Evolutionary conservation across 2,888 invertebrate species (phyloP).

Genomic region (Sinodicranocentrus sp.): DNA sequence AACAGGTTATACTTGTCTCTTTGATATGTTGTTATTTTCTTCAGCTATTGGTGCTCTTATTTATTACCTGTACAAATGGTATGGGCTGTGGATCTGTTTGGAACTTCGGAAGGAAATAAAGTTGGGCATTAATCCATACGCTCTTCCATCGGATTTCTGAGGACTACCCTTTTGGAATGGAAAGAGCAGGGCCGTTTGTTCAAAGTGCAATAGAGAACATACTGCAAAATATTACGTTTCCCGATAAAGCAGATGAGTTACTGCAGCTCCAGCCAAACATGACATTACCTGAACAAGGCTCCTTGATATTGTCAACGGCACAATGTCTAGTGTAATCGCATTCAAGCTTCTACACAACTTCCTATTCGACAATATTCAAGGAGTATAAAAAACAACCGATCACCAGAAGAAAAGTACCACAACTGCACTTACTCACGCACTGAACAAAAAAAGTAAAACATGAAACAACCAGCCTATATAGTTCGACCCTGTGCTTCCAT

Average conservation of each 20-base stretch:
- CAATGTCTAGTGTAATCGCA: too few species aligned
- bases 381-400: too few species aligned
- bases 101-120: slow-evolving; percentile 72
- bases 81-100: slow-evolving; percentile 71
- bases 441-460: neutral
- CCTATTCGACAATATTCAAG: too few species aligned
- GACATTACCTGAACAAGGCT: neutral
- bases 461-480: neutral
- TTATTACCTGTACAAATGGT: slow-evolving; percentile 72
- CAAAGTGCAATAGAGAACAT: slow-evolving; percentile 66
- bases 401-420: too few species aligned
- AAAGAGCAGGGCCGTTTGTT: slow-evolving; percentile 61
- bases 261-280: neutral
- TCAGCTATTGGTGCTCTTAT: slow-evolving; percentile 52
- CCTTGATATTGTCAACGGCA: too few species aligned
- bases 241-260: too few species aligned
- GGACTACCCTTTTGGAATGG: slow-evolving; percentile 63
- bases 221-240: slow-evolving; percentile 57
- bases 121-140: slow-evolving; percentile 65
- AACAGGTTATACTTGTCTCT: too few species aligned
- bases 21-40: neutral
- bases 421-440: neutral
- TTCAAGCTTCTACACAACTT: too few species aligned
- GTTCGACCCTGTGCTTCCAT: slow-evolving; percentile 62
- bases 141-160: slow-evolving; percentile 72